Base-by-base conservation (phyloP, 2,888 invertebrate species). In the Tenthredo distinguenda region DNA sequence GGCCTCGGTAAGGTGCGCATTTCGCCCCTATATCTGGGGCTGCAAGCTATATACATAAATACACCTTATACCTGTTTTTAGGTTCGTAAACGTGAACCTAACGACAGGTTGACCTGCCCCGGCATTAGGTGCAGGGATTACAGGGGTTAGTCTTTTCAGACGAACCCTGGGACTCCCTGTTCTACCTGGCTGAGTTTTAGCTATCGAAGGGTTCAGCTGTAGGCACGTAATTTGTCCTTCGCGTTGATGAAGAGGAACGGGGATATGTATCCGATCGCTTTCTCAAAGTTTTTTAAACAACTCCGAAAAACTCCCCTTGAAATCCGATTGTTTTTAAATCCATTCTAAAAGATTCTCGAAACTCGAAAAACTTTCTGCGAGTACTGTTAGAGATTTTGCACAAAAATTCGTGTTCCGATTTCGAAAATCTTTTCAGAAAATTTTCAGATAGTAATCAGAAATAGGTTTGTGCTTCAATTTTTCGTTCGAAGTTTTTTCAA, bases 81-180 rank as follows among this genome's bases (percentile, higher is more conserved):
- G 62, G 21, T 37, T 40, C 81, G 10, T 58, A 21, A 81, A 21
- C 26, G n/a, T 37, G 62, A 43, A 43, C 68, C 83, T 34, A 83
- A 83, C 83, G 83, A 83, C 83, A 68, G 83, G 83, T 83, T 71
- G 47, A 71, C 83, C 83, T 83, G 83, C 26, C 68, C 31, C 10
- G 34, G 47, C 83, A 83, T 83, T 47, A 7, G 83, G 34, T 34
- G 15, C 34, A 31, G 47, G 83, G 83, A 83, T 83, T 83, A 83
- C 15, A 62, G 83, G 31, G 68, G 71, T 65, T 58, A 12, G 68
- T 21, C 65, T 37, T 83, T 68, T n/a, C 26, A 21, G n/a, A 40
- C n/a, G 40, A 21, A 21, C 50, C 18, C 34, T n/a, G 2, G 50
- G 12, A n/a, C 47, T 31, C 31, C 31, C 77, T 50, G 34, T 55